Percentiles rank a stretch among this genome's conserved stretches.
These are phyloP conservation scores for Mystacornis crossleyi DNA, from an alignment of 2,113 vertebrate species.

Conservation along the genomic window DNA sequence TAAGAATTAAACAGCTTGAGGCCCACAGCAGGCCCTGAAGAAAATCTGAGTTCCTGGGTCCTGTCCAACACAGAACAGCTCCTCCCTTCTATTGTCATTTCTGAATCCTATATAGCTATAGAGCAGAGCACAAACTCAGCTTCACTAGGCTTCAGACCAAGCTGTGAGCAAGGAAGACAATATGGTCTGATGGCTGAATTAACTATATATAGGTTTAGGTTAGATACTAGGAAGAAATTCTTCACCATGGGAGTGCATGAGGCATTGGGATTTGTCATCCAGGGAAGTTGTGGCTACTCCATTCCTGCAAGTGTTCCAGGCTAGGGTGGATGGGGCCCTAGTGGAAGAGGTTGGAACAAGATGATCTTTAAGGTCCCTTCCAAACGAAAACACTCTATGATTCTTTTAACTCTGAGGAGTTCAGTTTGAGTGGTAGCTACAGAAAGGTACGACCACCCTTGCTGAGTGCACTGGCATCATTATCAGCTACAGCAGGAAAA, in stretches of 20 bases:
- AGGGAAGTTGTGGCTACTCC: not conserved
- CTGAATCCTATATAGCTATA: not conserved
- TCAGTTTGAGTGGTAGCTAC: not conserved
- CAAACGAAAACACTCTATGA: not conserved
- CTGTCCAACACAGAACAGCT: not conserved
- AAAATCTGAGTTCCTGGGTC: not conserved
- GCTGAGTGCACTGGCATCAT: not conserved
- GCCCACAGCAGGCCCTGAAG: not conserved
- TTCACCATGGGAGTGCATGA: not conserved
- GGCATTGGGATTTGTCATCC: not conserved
- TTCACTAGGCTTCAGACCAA: not conserved
- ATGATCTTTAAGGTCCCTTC: not conserved
- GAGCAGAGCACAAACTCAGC: not conserved
- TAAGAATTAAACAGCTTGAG: not conserved
- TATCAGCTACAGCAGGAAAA: not conserved
- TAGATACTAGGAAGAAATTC: not conserved
- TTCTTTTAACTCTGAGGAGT: not conserved
- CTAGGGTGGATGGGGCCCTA: not conserved
- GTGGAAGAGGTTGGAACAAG: not conserved
- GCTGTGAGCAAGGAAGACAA: not conserved
- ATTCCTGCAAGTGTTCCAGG: not conserved
- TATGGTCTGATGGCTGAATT: fast-evolving
- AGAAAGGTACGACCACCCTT: not conserved
- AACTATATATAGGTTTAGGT: not conserved
- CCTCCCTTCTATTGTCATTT: fast-evolving